Base-by-base conservation (phyloP, 2,888 invertebrate genomes). In the Xestia ashworthii region DNA sequence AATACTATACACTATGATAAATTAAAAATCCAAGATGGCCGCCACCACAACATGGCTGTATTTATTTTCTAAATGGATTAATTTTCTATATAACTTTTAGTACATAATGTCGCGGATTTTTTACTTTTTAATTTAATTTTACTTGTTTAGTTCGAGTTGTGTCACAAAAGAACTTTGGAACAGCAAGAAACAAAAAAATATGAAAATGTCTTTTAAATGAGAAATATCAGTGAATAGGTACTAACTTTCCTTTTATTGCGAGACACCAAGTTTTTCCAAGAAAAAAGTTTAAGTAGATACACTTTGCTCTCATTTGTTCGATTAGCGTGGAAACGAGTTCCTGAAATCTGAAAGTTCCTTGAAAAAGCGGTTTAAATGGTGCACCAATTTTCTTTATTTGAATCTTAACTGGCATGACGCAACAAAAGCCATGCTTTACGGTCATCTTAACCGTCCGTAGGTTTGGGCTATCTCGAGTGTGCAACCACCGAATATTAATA, bases 401-500 rank as follows among this genome's bases (percentile, higher is more conserved):
- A 66, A 50, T 53, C 22, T 62, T 77, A 50, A 53, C 32, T 44
- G 32, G 46, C 76, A 83, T 87, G 85, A 85, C 87, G 85, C 87
- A 86, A 85, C 84, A 88, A 90, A 90, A 83, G 89, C 86, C 81
- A 91, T 94, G 92, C 91, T 93, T 94, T 93, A 93, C 89, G 90
- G 93, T 94, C 94, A 94, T 92, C 91, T 93, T 93, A 93, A 92
- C 90, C 86, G 87, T 87, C 85, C 89, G 90, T 50, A 74, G 71
- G 65, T 83, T 87, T 89, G 87, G 91, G 93, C 90, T 95, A 95
- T 95, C 95, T 95, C 92, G 89, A 88, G 91, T 92, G 92, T 93
- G 93, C 95, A 94, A 93, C 94, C 94, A 91, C 93, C 93, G 93
- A 94, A 94, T 95, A 95, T 95, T 95, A 94, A 96, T 95, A 93